Base-by-base conservation (phyloP, 2,888 invertebrate genomes). In the Strigamia transsilvanica region DNA sequence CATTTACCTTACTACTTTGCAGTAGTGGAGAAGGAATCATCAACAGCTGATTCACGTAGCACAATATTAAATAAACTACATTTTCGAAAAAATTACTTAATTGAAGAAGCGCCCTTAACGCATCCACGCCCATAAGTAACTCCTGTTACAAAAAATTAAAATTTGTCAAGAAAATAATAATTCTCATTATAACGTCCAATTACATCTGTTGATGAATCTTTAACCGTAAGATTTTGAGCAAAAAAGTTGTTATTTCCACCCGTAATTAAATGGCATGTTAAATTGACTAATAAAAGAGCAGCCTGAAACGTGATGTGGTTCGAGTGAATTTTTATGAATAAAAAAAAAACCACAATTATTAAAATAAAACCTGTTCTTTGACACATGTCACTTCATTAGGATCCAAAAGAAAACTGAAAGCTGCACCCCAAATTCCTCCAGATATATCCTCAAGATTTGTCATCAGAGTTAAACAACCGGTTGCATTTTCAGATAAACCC, bases 341-440 rank as follows among this genome's bases (percentile, higher is more conserved):
- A n/a, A n/a, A n/a, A n/a, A n/a, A n/a, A n/a, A n/a, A n/a, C n/a
- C n/a, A n/a, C n/a, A n/a, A n/a, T 21, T n/a, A 27, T 73, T 18
- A 73, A 73, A n/a, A 87, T 18, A 73, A 73, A n/a, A 87, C 88
- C 87, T 88, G 87, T 83, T 87, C 86, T 79, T 87, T 84, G 66
- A 88, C 87, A 83, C 87, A 85, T 84, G 87, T 87, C 83, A 87
- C 87, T 84, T 88, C 88, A 79, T 84, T 84, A 41, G 86, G 86
- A 84, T 88, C 88, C 4, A 88, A 85, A 4, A 88, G 85, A 5
- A 88, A 84, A 80, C 86, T 86, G 80, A 88, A 86, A 0, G 87
- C 87, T 6, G 86, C 86, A 5, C 87, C 88, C 88, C 87, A 88
- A 82, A 88, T 85, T 18, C 88, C 87, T 12, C 88, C 87, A 81